Base-by-base conservation (phyloP, 2,113 vertebrate genomes). In the Gambusia holbrooki region DNA sequence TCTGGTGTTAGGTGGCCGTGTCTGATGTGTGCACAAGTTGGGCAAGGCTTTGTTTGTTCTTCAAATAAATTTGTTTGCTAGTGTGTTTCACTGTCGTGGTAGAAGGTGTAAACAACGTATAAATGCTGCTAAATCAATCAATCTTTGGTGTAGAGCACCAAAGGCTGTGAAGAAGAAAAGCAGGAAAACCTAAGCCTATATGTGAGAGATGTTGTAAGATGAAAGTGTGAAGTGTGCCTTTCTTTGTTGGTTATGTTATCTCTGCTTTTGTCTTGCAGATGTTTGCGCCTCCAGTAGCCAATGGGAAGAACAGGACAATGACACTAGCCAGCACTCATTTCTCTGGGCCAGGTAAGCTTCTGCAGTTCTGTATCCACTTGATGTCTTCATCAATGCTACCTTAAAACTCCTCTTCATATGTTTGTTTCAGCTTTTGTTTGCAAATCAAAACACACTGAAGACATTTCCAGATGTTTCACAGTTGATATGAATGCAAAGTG, bases 211-310 rank as follows among this genome's bases (percentile, higher is more conserved):
- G 84, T 83, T 76, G 65, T 69, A 81, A 69, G 82, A 81, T 22
- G 76, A 60, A 89, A 79, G 87, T 90, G 89, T 91, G 83, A 89
- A 90, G 84, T 90, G 66, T 81, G 83, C 83, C 73, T 88, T 79
- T 84, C 75, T 83, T 83, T 71, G 70, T 81, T 74, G 68, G 67
- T 90, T 74, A 89, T 63, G 45, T 33, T 74, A 19, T 73, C 71
- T 69, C 73, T 74, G 72, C 74, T 77, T 87, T 82, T 90, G 86
- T 92, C 93, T 94, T 92, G 79, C 95, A 99, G 98, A 99, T 99
- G 98, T 99, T 99, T 84, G 97, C 97, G 5, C 94, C 98, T 87
- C 97, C 98, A 68, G 97, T 97, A 88, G 95, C 97, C 89, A 99
- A 98, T 62, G 98, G 97, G 81, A 99, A 99, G 93, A 96, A 96